Evolutionary conservation across 1,140 invertebrate species (phyloP).

Genomic region (Ericerus pela): DNA sequence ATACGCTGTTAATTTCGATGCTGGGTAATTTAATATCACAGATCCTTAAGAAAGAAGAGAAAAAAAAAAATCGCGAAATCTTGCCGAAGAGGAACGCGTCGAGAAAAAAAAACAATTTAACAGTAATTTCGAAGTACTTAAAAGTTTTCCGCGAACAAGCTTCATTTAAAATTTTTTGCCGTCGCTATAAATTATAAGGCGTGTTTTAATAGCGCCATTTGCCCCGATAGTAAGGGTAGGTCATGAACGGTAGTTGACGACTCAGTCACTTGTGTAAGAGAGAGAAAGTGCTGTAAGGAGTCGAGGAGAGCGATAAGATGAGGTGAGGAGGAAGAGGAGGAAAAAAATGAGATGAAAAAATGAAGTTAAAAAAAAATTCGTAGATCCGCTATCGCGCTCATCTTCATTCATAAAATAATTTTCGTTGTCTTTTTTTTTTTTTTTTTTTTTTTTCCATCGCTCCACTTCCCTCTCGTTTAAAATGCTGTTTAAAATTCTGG

Average conservation of each 20-base stretch:
- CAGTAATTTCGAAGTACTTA: conserved; percentile 10
- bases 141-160: conserved; percentile 10
- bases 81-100: no score
- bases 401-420: conserved; percentile 12
- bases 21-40: no score
- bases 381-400: conserved; percentile 8
- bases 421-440: conserved; percentile 8
- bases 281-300: no score
- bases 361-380: not conserved
- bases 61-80: no score
- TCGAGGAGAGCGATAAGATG: no score
- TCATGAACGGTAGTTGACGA: conserved; percentile 2
- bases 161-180: conserved; percentile 12
- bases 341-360: not conserved
- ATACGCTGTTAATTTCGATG: no score
- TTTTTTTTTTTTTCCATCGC: no score
- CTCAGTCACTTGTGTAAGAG: conserved; percentile 9
- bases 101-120: conserved; percentile 11
- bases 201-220: conserved; percentile 12
- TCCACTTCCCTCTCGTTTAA: conserved; percentile 1
- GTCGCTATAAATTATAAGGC: conserved; percentile 12
- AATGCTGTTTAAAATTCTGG: conserved; percentile 9
- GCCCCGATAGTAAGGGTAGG: conserved; percentile 9
- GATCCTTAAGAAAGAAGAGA: no score
- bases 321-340: no score